Evolutionary conservation across 2,888 invertebrate genomes (phyloP).

Genomic region (Noctuana brunneofusca): DNA sequence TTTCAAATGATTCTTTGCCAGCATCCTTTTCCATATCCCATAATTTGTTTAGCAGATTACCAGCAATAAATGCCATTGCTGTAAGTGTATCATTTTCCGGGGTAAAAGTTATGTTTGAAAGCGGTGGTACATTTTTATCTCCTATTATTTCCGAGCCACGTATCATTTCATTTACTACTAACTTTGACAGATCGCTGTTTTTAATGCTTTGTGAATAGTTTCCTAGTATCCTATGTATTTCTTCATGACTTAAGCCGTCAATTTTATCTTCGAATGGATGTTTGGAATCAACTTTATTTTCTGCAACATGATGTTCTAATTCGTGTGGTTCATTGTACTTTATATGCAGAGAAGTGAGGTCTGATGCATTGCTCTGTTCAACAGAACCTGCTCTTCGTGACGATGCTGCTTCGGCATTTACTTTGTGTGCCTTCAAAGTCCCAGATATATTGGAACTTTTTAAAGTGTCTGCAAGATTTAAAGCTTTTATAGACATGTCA

Average conservation of each 20-base stretch:
- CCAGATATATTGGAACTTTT: slow-evolving; percentile 57
- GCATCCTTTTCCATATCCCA: slow-evolving; percentile 72
- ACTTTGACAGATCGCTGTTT: slow-evolving; percentile 64
- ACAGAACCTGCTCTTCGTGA: slow-evolving; percentile 51
- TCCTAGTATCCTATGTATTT: slow-evolving; percentile 49
- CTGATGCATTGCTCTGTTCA: slow-evolving; percentile 47
- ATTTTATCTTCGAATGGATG: slow-evolving; percentile 50
- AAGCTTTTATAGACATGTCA: background rate
- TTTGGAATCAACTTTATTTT: slow-evolving; percentile 65
- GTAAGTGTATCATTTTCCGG: slow-evolving; percentile 72
- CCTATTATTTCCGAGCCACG: slow-evolving; percentile 65
- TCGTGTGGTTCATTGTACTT: slow-evolving; percentile 57
- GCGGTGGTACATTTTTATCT: slow-evolving; percentile 54
- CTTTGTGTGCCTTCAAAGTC: slow-evolving; percentile 57
- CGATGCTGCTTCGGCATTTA: slow-evolving; percentile 44
- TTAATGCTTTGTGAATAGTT: slow-evolving; percentile 58
- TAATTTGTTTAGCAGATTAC: slow-evolving; percentile 70
- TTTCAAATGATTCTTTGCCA: slow-evolving; percentile 56
- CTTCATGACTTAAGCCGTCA: slow-evolving; percentile 46
- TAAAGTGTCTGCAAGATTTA: slow-evolving; percentile 56
- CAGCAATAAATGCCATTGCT: slow-evolving; percentile 75
- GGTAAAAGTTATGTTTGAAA: slow-evolving; percentile 74
- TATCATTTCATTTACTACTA: slow-evolving; percentile 69
- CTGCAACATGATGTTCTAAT: slow-evolving; percentile 55
- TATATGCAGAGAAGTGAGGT: slow-evolving; percentile 55